These are phyloP conservation scores for Astyanax mexicanus DNA, from an alignment of 2,797 vertebrate species.

Conservation along the genomic window DNA sequence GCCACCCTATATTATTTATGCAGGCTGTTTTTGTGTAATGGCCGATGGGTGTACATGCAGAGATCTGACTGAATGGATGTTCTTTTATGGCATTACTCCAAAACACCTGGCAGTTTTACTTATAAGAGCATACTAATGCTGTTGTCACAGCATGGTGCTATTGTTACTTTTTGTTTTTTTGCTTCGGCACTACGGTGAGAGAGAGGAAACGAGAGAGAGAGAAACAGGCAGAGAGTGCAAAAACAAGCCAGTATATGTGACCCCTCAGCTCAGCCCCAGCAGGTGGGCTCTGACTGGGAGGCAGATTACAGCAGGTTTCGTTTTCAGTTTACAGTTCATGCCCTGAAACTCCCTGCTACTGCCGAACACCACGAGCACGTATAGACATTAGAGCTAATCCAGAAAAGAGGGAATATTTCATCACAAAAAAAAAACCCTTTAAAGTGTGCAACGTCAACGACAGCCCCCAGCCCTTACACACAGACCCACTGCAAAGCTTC, in stretches of 20 bases:
- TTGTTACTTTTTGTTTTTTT: not conserved
- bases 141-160: no score
- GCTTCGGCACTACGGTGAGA: not conserved
- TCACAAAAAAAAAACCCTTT: not conserved
- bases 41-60: no score
- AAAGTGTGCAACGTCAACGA: not conserved
- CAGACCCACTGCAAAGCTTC: not conserved
- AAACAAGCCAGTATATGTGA: not conserved
- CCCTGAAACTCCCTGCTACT: not conserved
- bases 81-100: no score
- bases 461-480: not conserved
- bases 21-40: no score
- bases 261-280: not conserved
- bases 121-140: no score
- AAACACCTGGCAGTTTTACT: no score
- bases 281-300: conserved; percentile 16
- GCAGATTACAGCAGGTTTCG: not conserved
- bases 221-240: not conserved
- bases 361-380: not conserved
- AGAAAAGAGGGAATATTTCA: not conserved
- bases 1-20: no score
- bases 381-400: not conserved
- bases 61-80: no score
- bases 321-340: conserved; percentile 16
- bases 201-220: not conserved